phyloP scores from a whole-genome alignment of 1,140 invertebrate genomes.

The Drosophila micromelanica region DNA sequence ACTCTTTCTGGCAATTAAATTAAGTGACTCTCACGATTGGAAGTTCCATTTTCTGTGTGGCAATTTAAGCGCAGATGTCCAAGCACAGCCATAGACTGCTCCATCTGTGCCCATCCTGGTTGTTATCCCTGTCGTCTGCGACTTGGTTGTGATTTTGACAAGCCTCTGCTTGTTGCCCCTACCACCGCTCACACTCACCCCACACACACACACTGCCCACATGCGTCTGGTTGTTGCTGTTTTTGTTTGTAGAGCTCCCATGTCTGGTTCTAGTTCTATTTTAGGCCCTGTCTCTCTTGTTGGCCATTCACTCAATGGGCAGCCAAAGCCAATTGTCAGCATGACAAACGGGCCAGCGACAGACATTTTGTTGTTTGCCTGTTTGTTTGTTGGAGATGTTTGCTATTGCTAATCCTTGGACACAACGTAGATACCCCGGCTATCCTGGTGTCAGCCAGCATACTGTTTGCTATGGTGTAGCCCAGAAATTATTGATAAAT shows the following conservation, averaged over 20 bases:
- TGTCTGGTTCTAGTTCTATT: constrained; percentile 21
- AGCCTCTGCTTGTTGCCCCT: constrained; percentile 30
- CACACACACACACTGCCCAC: constrained; percentile 11
- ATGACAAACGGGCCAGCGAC: constrained; percentile 69
- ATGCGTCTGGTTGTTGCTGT: constrained; percentile 28
- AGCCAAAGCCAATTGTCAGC: constrained; percentile 73
- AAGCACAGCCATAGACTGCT: constrained; percentile 21
- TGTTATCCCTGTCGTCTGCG: constrained; percentile 69
- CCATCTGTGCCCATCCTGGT: constrained; percentile 43
- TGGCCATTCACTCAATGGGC: constrained; percentile 47
- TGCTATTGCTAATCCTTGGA: constrained; percentile 64
- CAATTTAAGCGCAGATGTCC: constrained; percentile 31
- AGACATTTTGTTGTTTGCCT: constrained; percentile 46
- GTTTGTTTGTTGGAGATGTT: constrained; percentile 52
- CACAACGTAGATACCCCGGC: constrained; percentile 26
- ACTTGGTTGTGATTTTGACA: constrained; percentile 75
- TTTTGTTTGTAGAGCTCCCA: constrained; percentile 58
- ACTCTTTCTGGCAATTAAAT: constrained; percentile 52
- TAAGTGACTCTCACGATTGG: constrained; percentile 52
- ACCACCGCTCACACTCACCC: background rate
- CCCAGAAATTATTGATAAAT: constrained; percentile 77
- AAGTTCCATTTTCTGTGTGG: constrained; percentile 15
- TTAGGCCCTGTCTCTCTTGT: constrained; percentile 19
- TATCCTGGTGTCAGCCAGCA: constrained; percentile 61
- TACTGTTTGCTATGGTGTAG: constrained; percentile 51